phyloP scores from a whole-genome alignment of 2,797 vertebrate species.

The Galago senegalensis region DNA sequence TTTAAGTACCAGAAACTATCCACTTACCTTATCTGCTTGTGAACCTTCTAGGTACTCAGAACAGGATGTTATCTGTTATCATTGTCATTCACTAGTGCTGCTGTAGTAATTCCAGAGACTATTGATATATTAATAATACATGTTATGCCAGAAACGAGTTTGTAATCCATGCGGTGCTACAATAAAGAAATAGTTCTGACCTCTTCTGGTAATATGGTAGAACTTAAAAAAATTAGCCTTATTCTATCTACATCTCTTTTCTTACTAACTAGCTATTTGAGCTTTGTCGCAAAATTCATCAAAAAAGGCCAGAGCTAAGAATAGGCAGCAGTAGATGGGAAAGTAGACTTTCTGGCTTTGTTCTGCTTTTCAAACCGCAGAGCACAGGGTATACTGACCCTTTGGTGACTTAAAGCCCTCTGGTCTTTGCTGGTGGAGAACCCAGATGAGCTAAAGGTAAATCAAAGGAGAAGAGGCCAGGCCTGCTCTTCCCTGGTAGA shows the following conservation, averaged over 20 bases:
- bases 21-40: slow-evolving; percentile 32
- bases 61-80: background rate
- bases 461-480: slow-evolving; percentile 2
- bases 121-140: background rate
- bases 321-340: background rate
- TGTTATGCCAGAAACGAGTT: slow-evolving; percentile 55
- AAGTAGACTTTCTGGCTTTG: background rate
- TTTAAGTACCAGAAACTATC: slow-evolving; percentile 36
- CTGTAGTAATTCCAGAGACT: background rate
- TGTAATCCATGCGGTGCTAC: slow-evolving; percentile 49
- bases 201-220: slow-evolving; percentile 12
- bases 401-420: background rate
- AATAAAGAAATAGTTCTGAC: slow-evolving; percentile 50
- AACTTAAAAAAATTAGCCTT: slow-evolving; percentile 36
- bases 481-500: background rate
- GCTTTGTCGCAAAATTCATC: background rate
- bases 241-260: background rate
- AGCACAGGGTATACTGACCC: background rate
- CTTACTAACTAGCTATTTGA: background rate
- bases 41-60: background rate
- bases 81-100: slow-evolving; percentile 1
- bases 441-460: background rate
- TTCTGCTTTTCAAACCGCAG: background rate
- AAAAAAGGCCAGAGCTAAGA: background rate
- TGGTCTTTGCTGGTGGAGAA: background rate